Conservation (phyloP, 1,140 invertebrate genomes). For the Cryptotermes secundus region DNA sequence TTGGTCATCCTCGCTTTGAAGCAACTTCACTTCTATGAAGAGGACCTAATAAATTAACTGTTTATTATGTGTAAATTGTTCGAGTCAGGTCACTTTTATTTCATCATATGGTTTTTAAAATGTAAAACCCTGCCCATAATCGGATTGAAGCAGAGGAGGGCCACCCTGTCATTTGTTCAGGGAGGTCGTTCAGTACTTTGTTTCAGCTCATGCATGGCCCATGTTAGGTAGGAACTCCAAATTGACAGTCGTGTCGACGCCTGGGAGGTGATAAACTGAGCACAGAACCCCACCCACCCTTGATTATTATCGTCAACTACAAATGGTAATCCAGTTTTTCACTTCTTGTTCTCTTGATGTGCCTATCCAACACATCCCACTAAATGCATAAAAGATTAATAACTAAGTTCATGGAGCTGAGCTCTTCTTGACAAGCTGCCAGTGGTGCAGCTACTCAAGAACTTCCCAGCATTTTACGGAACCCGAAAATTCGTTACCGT, state of each 20-base stretch:
- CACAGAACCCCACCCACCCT: background rate
- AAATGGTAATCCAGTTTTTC: background rate
- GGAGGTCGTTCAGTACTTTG: background rate
- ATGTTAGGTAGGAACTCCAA: background rate
- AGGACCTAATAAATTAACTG: background rate
- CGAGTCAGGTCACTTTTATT: background rate
- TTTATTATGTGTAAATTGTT: conserved; percentile 11
- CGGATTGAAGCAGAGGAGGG: background rate
- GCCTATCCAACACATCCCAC: too few relatives aligned
- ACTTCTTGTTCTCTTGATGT: background rate
- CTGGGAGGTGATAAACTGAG: background rate
- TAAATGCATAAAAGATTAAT: too few relatives aligned
- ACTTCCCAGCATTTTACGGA: too few relatives aligned
- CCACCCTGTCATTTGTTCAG: background rate
- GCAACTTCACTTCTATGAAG: background rate
- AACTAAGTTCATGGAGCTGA: too few relatives aligned
- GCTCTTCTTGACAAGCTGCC: too few relatives aligned
- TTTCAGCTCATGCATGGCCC: background rate
- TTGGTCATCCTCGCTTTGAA: background rate
- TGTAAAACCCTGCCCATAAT: background rate
- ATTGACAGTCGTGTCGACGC: background rate
- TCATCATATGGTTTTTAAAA: background rate
- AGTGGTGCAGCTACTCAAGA: too few relatives aligned
- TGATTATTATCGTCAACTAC: too few relatives aligned
- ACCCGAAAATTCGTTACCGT: too few relatives aligned